phyloP scores from a whole-genome alignment of 2,888 invertebrate species.

The Seira sanloemensis region DNA sequence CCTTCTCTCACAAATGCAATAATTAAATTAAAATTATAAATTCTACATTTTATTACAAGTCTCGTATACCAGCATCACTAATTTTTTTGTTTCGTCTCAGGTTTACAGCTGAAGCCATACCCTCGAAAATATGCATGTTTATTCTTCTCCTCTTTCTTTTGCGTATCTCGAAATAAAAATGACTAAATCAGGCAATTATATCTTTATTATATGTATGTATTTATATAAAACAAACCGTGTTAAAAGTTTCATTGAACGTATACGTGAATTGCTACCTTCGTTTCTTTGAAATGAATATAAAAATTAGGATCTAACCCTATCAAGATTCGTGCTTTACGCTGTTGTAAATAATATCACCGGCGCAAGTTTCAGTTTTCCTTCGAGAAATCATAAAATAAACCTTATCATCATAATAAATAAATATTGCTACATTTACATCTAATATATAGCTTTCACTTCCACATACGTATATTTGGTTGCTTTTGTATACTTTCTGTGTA shows the following conservation, averaged over 20 bases:
- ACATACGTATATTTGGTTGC: constrained; percentile 54
- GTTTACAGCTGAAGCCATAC: too few species aligned
- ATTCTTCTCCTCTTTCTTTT: too few species aligned
- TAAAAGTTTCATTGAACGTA: not conserved
- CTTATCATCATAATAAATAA: not conserved
- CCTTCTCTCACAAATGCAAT: not conserved
- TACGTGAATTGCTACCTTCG: not conserved
- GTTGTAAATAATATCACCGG: constrained; percentile 52
- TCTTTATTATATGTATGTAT: too few species aligned
- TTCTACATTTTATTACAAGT: constrained; percentile 46
- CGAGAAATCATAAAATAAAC: not conserved
- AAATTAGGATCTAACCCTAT: not conserved
- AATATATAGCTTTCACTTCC: constrained; percentile 21
- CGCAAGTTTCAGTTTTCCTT: constrained; percentile 39
- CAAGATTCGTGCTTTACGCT: not conserved
- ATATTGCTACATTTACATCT: not conserved
- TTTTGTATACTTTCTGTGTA: constrained; percentile 46
- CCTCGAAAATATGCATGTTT: too few species aligned
- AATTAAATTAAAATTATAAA: constrained; percentile 8
- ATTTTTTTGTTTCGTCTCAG: constrained; percentile 29
- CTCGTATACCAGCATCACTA: constrained; percentile 64
- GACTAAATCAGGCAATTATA: constrained; percentile 37
- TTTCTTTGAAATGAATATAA: not conserved
- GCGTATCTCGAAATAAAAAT: constrained; percentile 15
- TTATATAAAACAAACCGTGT: constrained; percentile 36